phyloP scores from a whole-genome alignment of 2,888 invertebrate species.

The Piscicola geometra region DNA sequence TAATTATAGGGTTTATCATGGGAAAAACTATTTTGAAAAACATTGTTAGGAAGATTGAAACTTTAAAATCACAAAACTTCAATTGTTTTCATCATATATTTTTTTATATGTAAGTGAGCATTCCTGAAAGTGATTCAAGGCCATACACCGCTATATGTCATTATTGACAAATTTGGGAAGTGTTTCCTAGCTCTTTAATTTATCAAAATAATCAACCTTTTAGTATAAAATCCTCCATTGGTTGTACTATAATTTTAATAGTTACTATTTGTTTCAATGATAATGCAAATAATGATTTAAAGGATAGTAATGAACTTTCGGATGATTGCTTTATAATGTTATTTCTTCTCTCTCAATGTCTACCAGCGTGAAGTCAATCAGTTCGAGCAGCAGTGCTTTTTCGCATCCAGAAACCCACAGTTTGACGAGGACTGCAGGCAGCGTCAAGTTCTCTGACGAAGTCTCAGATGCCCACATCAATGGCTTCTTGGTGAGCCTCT shows the following conservation, averaged over 20 bases:
- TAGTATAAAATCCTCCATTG: not conserved
- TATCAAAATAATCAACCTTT: not conserved
- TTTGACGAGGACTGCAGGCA: not conserved
- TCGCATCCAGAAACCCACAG: conserved; percentile 4
- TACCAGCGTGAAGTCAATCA: conserved; percentile 6
- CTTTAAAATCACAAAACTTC: too few relatives aligned
- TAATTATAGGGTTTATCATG: too few relatives aligned
- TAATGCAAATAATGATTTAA: not conserved
- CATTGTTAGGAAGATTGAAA: too few relatives aligned
- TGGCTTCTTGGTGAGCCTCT: conserved; percentile 32
- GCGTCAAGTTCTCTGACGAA: not conserved
- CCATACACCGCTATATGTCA: conserved; percentile 4
- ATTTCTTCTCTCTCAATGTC: conserved; percentile 7
- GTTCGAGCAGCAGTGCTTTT: conserved; percentile 20
- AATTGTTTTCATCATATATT: too few relatives aligned
- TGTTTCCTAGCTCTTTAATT: not conserved
- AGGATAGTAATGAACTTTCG: not conserved
- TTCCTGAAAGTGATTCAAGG: conserved; percentile 9
- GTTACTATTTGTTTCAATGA: not conserved
- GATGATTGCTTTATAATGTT: conserved; percentile 1
- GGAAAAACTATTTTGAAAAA: too few relatives aligned
- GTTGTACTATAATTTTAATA: not conserved
- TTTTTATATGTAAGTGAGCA: too few relatives aligned
- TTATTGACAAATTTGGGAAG: conserved; percentile 5
- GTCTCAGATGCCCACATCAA: conserved; percentile 19